Evolutionary conservation across 2,888 invertebrate genomes (phyloP).

Genomic region (Metallyticus violacea): DNA sequence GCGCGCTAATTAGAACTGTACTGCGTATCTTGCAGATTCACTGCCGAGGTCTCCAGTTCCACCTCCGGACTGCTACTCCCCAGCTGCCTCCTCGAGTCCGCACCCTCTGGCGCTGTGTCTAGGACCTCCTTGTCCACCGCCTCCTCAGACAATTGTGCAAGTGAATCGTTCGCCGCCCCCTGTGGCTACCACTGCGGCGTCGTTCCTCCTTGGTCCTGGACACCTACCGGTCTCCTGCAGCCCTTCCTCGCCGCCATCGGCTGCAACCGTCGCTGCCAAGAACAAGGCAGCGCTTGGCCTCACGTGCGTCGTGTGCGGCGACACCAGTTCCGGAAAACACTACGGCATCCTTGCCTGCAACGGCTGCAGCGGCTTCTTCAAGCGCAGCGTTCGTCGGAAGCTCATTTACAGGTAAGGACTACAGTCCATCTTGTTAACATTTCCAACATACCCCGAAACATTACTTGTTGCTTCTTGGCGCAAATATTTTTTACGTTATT

Average conservation of each 20-base stretch:
- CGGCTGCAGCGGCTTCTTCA: constrained; percentile 99
- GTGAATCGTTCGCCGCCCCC: constrained; percentile 61
- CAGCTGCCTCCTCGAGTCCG: constrained; percentile 35
- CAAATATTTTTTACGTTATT: too few relatives aligned
- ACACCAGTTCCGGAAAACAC: constrained; percentile 95
- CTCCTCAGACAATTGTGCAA: constrained; percentile 57
- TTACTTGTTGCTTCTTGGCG: too few relatives aligned
- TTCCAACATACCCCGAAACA: too few relatives aligned
- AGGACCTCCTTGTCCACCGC: constrained; percentile 45
- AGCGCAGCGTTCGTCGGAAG: constrained; percentile 91
- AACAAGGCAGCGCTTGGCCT: constrained; percentile 66
- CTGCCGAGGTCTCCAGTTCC: background rate
- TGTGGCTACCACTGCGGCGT: constrained; percentile 40
- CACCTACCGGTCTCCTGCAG: constrained; percentile 33
- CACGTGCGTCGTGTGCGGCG: constrained; percentile 94
- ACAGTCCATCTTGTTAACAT: too few relatives aligned
- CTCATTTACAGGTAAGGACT: constrained; percentile 89
- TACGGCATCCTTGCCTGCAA: constrained; percentile 98
- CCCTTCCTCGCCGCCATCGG: constrained; percentile 49
- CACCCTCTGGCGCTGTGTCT: constrained; percentile 60
- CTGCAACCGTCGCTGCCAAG: constrained; percentile 47
- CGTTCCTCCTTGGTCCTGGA: constrained; percentile 21
- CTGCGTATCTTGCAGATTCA: background rate
- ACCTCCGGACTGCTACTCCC: constrained; percentile 34
- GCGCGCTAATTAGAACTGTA: too few relatives aligned